Evolutionary conservation across 2,113 vertebrate species (phyloP).

Genomic region (Poecile atricapillus): DNA sequence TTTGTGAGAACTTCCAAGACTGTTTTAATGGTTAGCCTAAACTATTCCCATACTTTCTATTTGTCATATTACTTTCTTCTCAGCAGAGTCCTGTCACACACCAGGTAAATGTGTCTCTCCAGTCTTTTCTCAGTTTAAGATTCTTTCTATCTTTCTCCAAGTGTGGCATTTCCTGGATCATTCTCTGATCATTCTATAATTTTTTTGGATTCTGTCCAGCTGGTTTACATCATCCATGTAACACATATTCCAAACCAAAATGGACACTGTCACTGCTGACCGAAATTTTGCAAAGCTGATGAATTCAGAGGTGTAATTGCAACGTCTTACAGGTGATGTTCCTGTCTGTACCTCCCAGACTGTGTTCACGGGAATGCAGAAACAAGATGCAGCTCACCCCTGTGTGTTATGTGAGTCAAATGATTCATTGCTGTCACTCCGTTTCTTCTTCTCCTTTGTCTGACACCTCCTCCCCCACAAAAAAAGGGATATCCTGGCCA

Average conservation of each 20-base stretch:
- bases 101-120: neutral
- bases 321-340: neutral
- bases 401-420: neutral
- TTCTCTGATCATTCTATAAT: neutral
- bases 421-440: neutral
- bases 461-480: neutral
- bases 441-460: neutral
- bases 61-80: neutral
- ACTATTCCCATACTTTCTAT: neutral
- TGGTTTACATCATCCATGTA: neutral
- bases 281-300: neutral
- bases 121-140: neutral
- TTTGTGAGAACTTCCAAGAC: neutral
- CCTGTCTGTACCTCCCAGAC: neutral
- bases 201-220: neutral
- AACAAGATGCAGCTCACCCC: neutral
- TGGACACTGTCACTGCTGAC: neutral
- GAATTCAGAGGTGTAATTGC: neutral
- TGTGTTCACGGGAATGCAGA: neutral
- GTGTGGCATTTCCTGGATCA: neutral
- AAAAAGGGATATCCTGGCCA: neutral
- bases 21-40: neutral
- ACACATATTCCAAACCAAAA: neutral
- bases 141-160: neutral
- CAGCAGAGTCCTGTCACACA: neutral